A percentile compares a stretch with the other conserved stretches of the same genome.
phyloP scores from a whole-genome alignment of 2,888 invertebrate genomes.

The Minunthozetes semirufus region DNA sequence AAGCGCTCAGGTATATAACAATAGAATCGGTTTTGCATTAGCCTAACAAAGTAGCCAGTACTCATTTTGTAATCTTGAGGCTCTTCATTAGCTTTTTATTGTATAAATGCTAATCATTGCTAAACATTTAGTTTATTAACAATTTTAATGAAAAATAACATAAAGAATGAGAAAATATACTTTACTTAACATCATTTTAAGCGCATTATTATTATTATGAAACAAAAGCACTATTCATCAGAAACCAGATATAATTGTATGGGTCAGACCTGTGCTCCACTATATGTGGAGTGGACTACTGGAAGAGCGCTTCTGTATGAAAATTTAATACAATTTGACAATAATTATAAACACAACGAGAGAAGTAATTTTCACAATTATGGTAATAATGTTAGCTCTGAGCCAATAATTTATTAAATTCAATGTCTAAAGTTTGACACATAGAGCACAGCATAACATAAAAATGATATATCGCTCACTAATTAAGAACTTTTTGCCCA shows the following conservation, averaged over 20 bases:
- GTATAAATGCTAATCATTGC: constrained; percentile 5
- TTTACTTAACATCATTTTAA: constrained; percentile 4
- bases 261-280: neutral
- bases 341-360: neutral
- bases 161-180: neutral
- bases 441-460: neutral
- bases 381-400: neutral
- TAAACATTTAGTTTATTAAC: neutral
- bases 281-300: neutral
- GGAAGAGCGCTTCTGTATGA: neutral
- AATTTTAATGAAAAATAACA: neutral
- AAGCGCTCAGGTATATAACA: neutral
- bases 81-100: neutral
- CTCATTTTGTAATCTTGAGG: constrained; percentile 4
- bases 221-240: constrained; percentile 18
- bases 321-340: constrained; percentile 2
- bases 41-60: constrained; percentile 4
- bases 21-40: neutral
- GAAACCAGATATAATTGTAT: neutral
- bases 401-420: neutral
- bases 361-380: neutral
- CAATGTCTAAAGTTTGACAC: neutral
- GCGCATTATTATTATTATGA: neutral
- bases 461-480: neutral
- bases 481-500: neutral